Conservation (phyloP, 1,140 invertebrate species). For the Proctacanthus coquilletti region DNA sequence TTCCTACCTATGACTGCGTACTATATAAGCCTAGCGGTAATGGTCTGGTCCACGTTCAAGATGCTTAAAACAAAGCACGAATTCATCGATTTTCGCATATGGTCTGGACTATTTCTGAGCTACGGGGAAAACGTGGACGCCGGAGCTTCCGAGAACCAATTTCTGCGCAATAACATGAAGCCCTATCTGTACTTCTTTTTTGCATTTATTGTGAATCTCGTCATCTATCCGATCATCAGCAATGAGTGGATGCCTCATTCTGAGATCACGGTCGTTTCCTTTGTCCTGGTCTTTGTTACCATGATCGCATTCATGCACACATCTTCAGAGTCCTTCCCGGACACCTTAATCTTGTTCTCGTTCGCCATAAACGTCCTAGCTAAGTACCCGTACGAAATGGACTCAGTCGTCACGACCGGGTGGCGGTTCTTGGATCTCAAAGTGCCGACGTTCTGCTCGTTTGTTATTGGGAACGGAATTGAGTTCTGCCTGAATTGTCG, state of each 20-base stretch:
- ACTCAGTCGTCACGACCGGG: slow-evolving; percentile 58
- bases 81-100: slow-evolving; percentile 55
- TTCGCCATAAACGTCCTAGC: slow-evolving; percentile 66
- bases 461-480: slow-evolving; percentile 62
- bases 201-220: slow-evolving; percentile 53
- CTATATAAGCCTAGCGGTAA: slow-evolving; percentile 51
- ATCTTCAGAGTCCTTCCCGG: slow-evolving; percentile 38
- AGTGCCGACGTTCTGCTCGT: slow-evolving; percentile 64
- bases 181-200: slow-evolving; percentile 66
- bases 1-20: slow-evolving; percentile 52
- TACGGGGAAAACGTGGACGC: slow-evolving; percentile 56
- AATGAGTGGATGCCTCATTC: slow-evolving; percentile 66
- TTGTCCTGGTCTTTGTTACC: slow-evolving; percentile 54
- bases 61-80: slow-evolving; percentile 61
- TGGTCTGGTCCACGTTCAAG: slow-evolving; percentile 63
- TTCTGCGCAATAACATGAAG: slow-evolving; percentile 63
- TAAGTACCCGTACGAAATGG: slow-evolving; percentile 70
- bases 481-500: slow-evolving; percentile 73
- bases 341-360: slow-evolving; percentile 55
- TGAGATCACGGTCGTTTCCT: slow-evolving; percentile 60
- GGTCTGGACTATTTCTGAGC: slow-evolving; percentile 61
- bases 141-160: slow-evolving; percentile 62
- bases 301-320: slow-evolving; percentile 52
- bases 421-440: slow-evolving; percentile 66
- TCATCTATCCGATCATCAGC: slow-evolving; percentile 59